Evolutionary conservation across 2,888 invertebrate genomes (phyloP), one percentile per base, ranked within the genome.

Genomic region (Synanthedon formicaeformis): DNA sequence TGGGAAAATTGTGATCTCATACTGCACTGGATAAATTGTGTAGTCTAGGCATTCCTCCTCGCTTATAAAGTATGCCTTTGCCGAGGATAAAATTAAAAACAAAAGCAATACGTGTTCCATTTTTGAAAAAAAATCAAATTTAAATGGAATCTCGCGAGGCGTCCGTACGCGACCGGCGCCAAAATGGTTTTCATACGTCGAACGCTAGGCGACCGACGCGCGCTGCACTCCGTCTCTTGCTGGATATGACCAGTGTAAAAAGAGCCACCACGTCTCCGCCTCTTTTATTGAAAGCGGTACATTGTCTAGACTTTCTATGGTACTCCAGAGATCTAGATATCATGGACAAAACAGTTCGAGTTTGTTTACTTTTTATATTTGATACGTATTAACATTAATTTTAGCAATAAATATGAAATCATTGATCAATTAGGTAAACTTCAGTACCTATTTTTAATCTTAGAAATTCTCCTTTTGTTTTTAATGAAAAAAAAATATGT

Each of bases 21-120:
- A 87, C 57, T 86, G 81, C 56, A 84, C 72, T 55, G 87, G 87
- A 57, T 87, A 87, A 50, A 87, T 77, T 52, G 85, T 85, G 50
- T 83, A 87, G 58, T 86, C 84, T 13, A 86, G 64, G 60, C 87
- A 87, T 60, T 86, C 85, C 63, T 86, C 86, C 50, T 80, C 77
- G 40, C 62, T 56, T 13, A 77, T 59, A 40, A 74, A 60, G 55
- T 72, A 68, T 11, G 69, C 77, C 40, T 70, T 69, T 14, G 67
- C 64, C n/a, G 71, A 62, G 6, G 66, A 65, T 54, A 69, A 61
- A 12, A 67, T 56, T 13, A 78, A 58, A 40, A 55, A 51, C 68
- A 41, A 55, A 67, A 58, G 5, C 70, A 67, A 64, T 68, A 51
- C 51, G 57, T 59, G 57, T 59, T 59, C 60, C 60, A 69, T 63